These are phyloP conservation scores for Formica aserva DNA, from an alignment of 2,888 invertebrate species.

Conservation along the genomic window DNA sequence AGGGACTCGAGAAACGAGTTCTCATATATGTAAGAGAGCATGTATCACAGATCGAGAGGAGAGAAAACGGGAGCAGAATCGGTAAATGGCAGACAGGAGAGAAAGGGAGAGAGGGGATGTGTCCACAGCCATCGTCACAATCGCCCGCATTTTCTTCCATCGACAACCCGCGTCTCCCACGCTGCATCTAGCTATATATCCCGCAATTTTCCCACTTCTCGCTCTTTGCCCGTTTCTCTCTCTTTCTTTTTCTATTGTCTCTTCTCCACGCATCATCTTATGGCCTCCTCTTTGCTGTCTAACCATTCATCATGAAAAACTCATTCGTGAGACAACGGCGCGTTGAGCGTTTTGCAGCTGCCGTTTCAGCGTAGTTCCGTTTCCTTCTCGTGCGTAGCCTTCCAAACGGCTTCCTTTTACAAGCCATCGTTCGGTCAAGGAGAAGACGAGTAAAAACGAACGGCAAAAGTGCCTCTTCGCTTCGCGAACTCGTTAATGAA, in stretches of 20 bases:
- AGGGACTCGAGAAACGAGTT: neutral
- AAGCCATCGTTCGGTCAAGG: conserved; percentile 2
- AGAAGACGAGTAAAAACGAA: conserved; percentile 8
- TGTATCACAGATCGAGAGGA: neutral
- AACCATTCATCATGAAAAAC: conserved; percentile 66
- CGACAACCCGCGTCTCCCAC: conserved; percentile 18
- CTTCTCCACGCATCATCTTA: conserved; percentile 36
- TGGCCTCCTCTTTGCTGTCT: conserved; percentile 52
- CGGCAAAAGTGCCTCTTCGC: conserved; percentile 30
- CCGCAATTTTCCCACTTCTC: conserved; percentile 36
- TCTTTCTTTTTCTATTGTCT: conserved; percentile 30
- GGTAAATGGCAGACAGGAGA: conserved; percentile 35
- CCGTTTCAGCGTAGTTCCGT: conserved; percentile 33
- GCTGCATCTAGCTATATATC: conserved; percentile 21
- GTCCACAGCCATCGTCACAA: conserved; percentile 45
- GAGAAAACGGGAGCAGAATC: neutral
- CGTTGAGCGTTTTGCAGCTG: conserved; percentile 56
- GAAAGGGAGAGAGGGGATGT: conserved; percentile 29
- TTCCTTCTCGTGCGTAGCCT: conserved; percentile 10
- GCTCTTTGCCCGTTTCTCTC: neutral
- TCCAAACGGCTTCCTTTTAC: conserved; percentile 28
- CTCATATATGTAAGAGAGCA: neutral
- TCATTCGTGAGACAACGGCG: conserved; percentile 65
- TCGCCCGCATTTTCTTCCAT: conserved; percentile 52
- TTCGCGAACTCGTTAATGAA: conserved; percentile 44